These are phyloP conservation scores for Cactoblastis cactorum DNA, from an alignment of 2,888 invertebrate genomes.

Conservation along the genomic window DNA sequence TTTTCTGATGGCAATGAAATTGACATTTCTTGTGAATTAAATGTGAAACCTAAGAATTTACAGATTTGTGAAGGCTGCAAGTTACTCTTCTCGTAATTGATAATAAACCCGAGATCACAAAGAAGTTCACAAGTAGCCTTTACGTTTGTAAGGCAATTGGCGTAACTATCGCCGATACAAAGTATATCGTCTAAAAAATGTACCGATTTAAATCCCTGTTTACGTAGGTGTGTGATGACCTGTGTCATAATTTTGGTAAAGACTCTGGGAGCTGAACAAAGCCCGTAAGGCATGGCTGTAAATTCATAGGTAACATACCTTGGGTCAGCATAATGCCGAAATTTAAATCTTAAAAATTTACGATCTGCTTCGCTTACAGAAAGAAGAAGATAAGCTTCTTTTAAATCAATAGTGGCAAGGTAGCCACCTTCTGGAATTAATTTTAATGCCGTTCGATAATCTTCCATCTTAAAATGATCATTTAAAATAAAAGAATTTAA, in stretches of 20 bases:
- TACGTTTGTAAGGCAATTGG: no score
- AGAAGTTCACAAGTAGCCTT: background rate
- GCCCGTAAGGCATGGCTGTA: slow-evolving; percentile 14
- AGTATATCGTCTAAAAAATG: no score
- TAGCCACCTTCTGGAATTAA: slow-evolving; percentile 14
- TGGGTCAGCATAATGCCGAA: background rate
- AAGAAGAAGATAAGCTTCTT: slow-evolving; percentile 10
- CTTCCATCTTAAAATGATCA: slow-evolving; percentile 25
- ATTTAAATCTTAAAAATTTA: slow-evolving; percentile 14
- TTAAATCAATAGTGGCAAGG: slow-evolving; percentile 15
- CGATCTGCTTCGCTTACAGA: background rate
- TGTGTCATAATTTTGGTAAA: no score
- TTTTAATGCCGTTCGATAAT: slow-evolving; percentile 16
- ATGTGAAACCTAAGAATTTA: slow-evolving; percentile 19
- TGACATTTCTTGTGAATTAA: slow-evolving; percentile 3
- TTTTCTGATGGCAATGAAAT: slow-evolving; percentile 10
- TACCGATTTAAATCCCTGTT: no score
- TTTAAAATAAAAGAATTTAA: slow-evolving; percentile 21
- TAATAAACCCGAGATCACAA: slow-evolving; percentile 15
- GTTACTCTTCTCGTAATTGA: slow-evolving; percentile 16
- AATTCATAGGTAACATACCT: slow-evolving; percentile 17
- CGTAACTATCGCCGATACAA: no score
- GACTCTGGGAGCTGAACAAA: no score
- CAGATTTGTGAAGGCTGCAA: background rate
- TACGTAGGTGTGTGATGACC: no score